Evolutionary conservation across 2,888 invertebrate species (phyloP).

Genomic region (Bugulina stolonifera): DNA sequence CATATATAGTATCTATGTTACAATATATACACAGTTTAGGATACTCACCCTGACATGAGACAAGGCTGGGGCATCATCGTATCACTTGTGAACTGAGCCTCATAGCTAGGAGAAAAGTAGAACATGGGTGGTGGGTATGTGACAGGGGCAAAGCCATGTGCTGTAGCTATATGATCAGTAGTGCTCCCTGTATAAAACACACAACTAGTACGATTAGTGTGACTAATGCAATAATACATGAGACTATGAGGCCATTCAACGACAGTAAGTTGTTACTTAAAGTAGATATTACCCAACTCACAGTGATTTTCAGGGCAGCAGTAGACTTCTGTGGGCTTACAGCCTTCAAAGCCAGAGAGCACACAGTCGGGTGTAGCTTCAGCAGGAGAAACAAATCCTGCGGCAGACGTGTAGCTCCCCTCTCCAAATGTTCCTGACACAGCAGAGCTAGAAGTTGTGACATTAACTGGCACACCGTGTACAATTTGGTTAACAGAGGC

Average conservation of each 20-base stretch:
- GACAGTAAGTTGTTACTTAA: too few relatives aligned
- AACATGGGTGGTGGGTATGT: conserved; percentile 13
- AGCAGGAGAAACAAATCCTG: background rate
- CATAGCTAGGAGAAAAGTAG: conserved; percentile 22
- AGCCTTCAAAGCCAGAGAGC: conserved; percentile 8
- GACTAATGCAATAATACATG: too few relatives aligned
- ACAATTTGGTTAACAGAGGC: background rate
- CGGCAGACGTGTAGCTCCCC: background rate
- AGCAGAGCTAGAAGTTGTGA: background rate
- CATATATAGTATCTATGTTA: too few relatives aligned
- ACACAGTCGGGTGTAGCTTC: background rate
- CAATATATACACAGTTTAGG: too few relatives aligned
- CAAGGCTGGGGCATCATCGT: background rate
- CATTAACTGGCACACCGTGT: background rate
- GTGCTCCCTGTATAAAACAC: too few relatives aligned
- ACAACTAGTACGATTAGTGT: too few relatives aligned
- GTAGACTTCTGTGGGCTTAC: background rate
- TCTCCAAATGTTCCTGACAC: background rate
- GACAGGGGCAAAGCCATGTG: background rate
- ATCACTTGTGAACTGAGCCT: background rate
- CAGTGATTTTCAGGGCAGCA: conserved; percentile 16
- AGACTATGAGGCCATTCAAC: too few relatives aligned
- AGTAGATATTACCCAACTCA: too few relatives aligned
- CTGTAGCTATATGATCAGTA: background rate
- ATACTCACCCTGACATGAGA: conserved; percentile 16